Evolutionary conservation across 2,888 invertebrate species (phyloP).

Genomic region (Choristoneura rosaceana): DNA sequence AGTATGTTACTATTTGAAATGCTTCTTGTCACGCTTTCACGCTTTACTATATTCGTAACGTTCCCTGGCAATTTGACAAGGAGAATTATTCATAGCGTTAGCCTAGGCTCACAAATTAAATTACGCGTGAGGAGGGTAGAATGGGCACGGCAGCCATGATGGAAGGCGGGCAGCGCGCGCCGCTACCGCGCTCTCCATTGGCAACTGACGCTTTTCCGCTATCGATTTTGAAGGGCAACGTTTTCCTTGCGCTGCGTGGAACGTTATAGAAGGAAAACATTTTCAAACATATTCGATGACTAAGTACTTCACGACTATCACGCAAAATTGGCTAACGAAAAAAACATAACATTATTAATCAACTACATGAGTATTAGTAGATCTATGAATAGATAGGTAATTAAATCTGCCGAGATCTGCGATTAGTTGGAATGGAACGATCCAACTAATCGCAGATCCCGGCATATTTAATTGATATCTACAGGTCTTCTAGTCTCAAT

Average conservation of each 20-base stretch:
- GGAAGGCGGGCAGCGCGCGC: conserved; percentile 61
- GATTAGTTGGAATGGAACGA: no score
- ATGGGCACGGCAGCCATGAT: conserved; percentile 70
- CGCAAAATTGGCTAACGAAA: no score
- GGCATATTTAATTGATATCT: no score
- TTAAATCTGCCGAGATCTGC: no score
- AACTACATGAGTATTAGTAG: no score
- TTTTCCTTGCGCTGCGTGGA: conserved; percentile 53
- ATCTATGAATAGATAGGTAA: no score
- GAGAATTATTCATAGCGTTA: background rate
- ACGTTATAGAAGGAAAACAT: conserved; percentile 4
- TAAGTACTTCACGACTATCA: no score
- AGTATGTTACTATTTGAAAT: no score
- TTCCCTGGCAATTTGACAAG: background rate
- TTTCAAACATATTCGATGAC: background rate
- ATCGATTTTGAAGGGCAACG: conserved; percentile 71
- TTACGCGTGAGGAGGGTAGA: conserved; percentile 46
- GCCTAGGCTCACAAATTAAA: conserved; percentile 21
- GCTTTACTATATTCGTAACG: background rate
- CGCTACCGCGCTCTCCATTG: conserved; percentile 71
- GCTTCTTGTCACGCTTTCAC: background rate
- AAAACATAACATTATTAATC: no score
- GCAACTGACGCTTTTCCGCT: conserved; percentile 62
- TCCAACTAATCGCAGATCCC: no score
- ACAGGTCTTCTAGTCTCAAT: no score